Conservation (phyloP, 2,888 invertebrate species). For the Nysson spinosus region DNA sequence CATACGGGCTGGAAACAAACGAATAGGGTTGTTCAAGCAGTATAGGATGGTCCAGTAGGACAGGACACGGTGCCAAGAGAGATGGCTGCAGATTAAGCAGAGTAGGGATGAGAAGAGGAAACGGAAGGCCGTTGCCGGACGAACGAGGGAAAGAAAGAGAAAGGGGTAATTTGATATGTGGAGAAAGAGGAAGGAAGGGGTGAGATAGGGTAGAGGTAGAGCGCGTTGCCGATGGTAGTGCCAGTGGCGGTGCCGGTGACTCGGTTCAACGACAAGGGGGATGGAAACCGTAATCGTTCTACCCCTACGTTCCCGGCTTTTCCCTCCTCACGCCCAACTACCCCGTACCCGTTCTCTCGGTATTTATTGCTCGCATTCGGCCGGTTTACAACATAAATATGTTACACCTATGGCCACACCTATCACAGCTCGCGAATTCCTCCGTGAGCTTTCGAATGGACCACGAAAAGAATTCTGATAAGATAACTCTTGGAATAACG, state of each 20-base stretch:
- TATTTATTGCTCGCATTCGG: slow-evolving; percentile 76
- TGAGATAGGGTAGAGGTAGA: slow-evolving; percentile 20
- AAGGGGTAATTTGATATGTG: slow-evolving; percentile 34
- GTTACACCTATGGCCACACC: slow-evolving; percentile 71
- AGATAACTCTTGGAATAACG: no score
- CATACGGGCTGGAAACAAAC: slow-evolving; percentile 62
- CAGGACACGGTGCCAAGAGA: slow-evolving; percentile 28
- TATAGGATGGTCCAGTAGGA: slow-evolving; percentile 45
- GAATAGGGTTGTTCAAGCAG: slow-evolving; percentile 61
- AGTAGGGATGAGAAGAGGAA: slow-evolving; percentile 13
- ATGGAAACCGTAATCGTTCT: slow-evolving; percentile 72
- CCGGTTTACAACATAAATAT: slow-evolving; percentile 77
- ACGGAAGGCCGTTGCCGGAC: slow-evolving; percentile 38
- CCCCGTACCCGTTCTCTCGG: slow-evolving; percentile 46
- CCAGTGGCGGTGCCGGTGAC: slow-evolving; percentile 49
- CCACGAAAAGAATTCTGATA: slow-evolving; percentile 53
- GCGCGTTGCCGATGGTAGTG: slow-evolving; percentile 50
- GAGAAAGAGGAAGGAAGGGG: slow-evolving; percentile 17
- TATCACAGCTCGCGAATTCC: slow-evolving; percentile 54
- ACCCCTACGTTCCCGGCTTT: slow-evolving; percentile 42
- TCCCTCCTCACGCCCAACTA: slow-evolving; percentile 22
- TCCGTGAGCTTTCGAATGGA: slow-evolving; percentile 30
- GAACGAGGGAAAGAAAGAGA: slow-evolving; percentile 42
- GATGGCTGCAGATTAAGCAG: slow-evolving; percentile 17
- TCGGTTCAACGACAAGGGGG: slow-evolving; percentile 54